phyloP scores from a whole-genome alignment of 2,113 vertebrate genomes.

The Myrmophylax atrothorax region DNA sequence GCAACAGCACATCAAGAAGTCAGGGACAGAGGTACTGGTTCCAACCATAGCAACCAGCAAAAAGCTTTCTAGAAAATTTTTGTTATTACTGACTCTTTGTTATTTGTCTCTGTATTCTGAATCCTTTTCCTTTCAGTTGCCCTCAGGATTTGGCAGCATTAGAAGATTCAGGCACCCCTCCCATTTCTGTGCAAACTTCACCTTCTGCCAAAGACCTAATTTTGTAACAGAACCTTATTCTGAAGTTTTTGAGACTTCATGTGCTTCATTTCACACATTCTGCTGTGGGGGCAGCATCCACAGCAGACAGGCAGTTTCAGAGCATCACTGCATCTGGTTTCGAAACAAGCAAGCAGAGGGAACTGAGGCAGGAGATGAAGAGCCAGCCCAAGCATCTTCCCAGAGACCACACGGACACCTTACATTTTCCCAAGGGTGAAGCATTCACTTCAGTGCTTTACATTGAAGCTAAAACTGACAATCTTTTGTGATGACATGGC shows the following conservation, averaged over 20 bases:
- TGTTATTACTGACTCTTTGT: background rate
- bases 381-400: background rate
- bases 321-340: background rate
- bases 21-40: background rate
- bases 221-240: background rate
- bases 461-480: background rate
- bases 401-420: rapidly evolving
- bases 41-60: background rate
- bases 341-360: rapidly evolving
- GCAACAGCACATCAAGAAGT: background rate
- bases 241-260: background rate
- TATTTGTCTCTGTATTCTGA: background rate
- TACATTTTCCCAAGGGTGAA: background rate
- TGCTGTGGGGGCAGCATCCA: background rate
- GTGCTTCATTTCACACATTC: background rate
- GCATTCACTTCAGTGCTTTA: background rate
- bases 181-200: background rate
- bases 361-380: background rate
- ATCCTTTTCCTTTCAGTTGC: background rate
- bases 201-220: background rate
- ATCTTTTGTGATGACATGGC: background rate
- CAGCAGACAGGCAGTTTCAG: background rate
- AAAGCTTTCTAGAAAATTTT: background rate
- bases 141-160: background rate
- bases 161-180: background rate